Base-by-base conservation (phyloP, 2,113 vertebrate species). In the Lepus americanus region DNA sequence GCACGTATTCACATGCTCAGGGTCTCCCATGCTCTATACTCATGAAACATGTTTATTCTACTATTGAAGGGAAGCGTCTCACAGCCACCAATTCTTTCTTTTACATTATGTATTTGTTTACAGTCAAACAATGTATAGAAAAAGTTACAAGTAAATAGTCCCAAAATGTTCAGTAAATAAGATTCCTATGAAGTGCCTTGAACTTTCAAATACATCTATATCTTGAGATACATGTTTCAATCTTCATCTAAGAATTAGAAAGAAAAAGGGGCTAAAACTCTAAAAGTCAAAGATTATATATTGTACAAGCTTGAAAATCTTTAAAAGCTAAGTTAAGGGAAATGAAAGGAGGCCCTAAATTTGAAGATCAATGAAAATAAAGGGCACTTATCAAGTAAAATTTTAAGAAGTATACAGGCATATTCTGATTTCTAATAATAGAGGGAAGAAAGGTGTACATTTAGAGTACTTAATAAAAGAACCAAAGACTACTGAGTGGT, bases 211-310 rank as follows among this genome's bases (percentile, higher is more conserved):
- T 84, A 74, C 29, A 89, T 88, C 51, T 94, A 7, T 82, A 44
- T 77, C 29, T 94, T 61, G 51, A 92, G 51, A 76, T 7, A 33
- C 23, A 66, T 66, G 61, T 51, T 59, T 59, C 61, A 94, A 44
- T 81, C 89, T 82, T 96, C 25, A 79, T 87, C 61, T 55, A 84
- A 72, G 61, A 81, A 87, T 63, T 66, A 4, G 23, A 77, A 87
- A 83, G 53, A 63, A 86, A 96, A 78, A 53, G 31, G 74, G 88
- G 33, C 16, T 78, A 80, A 95, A 84, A 80, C 19, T 11, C 8
- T 76, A 92, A 94, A 95, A 95, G n/a, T 87, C 66, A 81, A 92
- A 89, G 36, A 92, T 91, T 73, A 76, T 88, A 64, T 93, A 83
- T 61, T 83, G 16, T 55, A 67, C 1, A 86, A 61, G 12, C 70